These are phyloP conservation scores for Corbicula japonica DNA, from an alignment of 2,888 invertebrate genomes.

Conservation along the genomic window DNA sequence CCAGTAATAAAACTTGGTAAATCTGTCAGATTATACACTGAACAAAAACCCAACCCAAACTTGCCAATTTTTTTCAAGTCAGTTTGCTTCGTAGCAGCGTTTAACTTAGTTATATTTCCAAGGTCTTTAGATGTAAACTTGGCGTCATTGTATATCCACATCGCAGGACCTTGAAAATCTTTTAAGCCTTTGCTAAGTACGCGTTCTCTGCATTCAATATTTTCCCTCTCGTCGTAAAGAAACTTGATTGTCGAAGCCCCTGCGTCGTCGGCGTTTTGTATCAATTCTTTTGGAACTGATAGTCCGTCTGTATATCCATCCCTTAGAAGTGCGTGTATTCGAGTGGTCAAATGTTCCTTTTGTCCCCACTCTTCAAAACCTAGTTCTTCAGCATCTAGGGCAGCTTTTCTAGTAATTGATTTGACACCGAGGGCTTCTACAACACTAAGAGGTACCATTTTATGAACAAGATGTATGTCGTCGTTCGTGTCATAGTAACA, in stretches of 20 bases:
- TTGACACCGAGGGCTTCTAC: conserved; percentile 75
- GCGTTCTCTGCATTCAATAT: conserved; percentile 66
- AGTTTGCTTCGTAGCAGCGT: conserved; percentile 81
- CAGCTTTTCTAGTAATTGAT: conserved; percentile 70
- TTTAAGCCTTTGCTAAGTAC: conserved; percentile 79
- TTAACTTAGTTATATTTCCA: conserved; percentile 82
- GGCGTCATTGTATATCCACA: conserved; percentile 84
- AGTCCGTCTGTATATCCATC: conserved; percentile 81
- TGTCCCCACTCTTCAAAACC: conserved; percentile 78
- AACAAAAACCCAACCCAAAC: conserved; percentile 84
- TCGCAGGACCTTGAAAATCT: conserved; percentile 83
- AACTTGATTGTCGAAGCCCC: conserved; percentile 74
- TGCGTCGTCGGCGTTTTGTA: conserved; percentile 83
- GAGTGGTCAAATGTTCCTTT: conserved; percentile 75
- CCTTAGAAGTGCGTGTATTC: conserved; percentile 70
- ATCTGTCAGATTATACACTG: conserved; percentile 84
- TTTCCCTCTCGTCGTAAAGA: conserved; percentile 80
- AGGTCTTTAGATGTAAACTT: conserved; percentile 82
- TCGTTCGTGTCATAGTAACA: conserved; percentile 1
- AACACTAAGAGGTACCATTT: conserved; percentile 62
- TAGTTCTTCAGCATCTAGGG: conserved; percentile 69
- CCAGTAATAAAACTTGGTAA: conserved; percentile 84
- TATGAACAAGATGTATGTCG: conserved; percentile 40
- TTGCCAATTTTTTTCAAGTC: conserved; percentile 82
- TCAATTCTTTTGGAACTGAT: conserved; percentile 79